Base-by-base conservation (phyloP, 2,888 invertebrate species). In the Ashinkailepas kermadecensis region DNA sequence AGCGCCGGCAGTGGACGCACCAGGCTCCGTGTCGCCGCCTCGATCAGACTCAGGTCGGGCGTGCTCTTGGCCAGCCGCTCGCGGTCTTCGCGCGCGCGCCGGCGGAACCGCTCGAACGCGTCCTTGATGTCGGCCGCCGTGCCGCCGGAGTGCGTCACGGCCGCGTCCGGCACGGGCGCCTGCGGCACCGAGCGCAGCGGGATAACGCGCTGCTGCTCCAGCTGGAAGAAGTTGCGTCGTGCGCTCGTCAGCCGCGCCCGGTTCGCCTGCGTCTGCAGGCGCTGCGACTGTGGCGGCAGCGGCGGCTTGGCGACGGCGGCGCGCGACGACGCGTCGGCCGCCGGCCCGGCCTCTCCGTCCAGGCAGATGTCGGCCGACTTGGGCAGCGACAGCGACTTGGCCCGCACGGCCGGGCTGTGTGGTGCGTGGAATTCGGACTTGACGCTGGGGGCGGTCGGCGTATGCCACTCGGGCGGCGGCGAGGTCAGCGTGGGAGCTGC, bases 331-430 rank as follows among this genome's bases (percentile, higher is more conserved):
- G 64, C 80, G 21, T 8, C 18, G 54, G 10, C 11, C 13, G 25
- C 67, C 80, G 62, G 74, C 80, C 65, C 64, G 7, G 57, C 79
- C 80, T 81, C 11, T 85, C 85, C 82, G 9, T 74, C 74, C 54
- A 74, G 74, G 10, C 3, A 15, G 56, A 56, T 74, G 9, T 56
- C 85, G 84, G 88, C 89, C 87, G 88, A 88, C 88, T 88, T 88
- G 87, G 86, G 86, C 87, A 84, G 83, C 82, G 67, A 74, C 74
- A 74, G 56, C 15, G 54, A 15, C 74, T 74, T 74, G 54, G 74
- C 74, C 10, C 74, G 54, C 56, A 74, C 74, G 74, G 21, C 74
- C 21, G 74, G 74, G 74, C 74, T 74, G 74, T 54, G 74, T 21
- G 74, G 74, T 18, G 74, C 74, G 56, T 56, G 74, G 56, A 74